These are phyloP conservation scores for Micromesistius poutassou DNA, from an alignment of 2,797 vertebrate species.

Conservation along the genomic window DNA sequence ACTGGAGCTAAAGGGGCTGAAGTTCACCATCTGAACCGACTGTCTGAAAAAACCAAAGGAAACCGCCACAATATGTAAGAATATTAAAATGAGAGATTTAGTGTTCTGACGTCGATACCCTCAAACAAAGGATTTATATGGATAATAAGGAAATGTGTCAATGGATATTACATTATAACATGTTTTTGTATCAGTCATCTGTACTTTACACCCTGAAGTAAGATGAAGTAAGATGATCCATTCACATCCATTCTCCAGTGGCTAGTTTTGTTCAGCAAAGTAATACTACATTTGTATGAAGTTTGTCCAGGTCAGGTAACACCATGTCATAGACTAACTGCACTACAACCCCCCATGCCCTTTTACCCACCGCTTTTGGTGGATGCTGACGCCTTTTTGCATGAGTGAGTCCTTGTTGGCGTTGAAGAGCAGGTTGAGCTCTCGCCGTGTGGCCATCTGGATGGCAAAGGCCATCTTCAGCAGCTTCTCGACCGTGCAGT, in stretches of 20 bases:
- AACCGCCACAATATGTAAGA: not conserved
- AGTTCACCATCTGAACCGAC: slow-evolving; percentile 75
- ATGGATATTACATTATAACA: not conserved
- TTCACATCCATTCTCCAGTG: not conserved
- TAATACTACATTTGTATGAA: not conserved
- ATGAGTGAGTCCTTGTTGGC: slow-evolving; percentile 81
- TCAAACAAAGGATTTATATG: not conserved
- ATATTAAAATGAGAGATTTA: not conserved
- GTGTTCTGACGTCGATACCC: not conserved
- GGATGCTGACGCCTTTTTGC: slow-evolving; percentile 77
- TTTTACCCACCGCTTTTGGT: slow-evolving; percentile 76
- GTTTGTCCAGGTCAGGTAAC: not conserved
- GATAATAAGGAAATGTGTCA: not conserved
- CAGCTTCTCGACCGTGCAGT: slow-evolving; percentile 70
- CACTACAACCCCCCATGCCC: not conserved
- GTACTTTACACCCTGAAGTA: not conserved
- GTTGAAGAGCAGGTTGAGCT: slow-evolving; percentile 84
- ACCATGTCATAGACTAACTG: not conserved
- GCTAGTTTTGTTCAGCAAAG: not conserved
- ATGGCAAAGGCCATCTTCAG: slow-evolving; percentile 80
- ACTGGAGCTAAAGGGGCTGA: slow-evolving; percentile 74
- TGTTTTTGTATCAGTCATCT: not conserved
- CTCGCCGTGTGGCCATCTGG: slow-evolving; percentile 78
- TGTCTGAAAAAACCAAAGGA: slow-evolving; percentile 60
- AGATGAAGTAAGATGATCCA: too few species aligned